Percentiles rank a stretch among this genome's conserved stretches.
Conservation (phyloP, 2,113 vertebrate genomes). For the Crotalus horridus region DNA sequence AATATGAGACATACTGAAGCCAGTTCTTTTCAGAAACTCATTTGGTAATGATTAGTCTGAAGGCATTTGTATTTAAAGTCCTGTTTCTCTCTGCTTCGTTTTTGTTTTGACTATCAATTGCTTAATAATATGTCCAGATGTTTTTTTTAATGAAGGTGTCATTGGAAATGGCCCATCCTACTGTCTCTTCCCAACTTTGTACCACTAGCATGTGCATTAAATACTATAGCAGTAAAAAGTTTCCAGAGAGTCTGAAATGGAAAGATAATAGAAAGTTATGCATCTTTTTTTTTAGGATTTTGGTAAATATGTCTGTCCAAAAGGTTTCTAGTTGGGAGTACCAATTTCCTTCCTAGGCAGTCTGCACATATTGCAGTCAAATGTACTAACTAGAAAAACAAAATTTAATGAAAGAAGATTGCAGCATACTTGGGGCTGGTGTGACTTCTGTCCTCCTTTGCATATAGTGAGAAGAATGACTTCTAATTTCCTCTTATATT, state of each 20-base stretch:
- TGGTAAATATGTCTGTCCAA: background rate
- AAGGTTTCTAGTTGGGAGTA: background rate
- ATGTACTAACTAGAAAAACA: background rate
- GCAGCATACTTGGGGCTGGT: too few relatives aligned
- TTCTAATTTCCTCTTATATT: background rate
- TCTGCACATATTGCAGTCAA: background rate
- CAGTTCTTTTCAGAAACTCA: background rate
- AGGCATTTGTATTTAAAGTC: conserved; percentile 1
- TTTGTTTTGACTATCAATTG: conserved; percentile 28
- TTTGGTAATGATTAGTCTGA: conserved; percentile 29
- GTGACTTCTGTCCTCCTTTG: background rate
- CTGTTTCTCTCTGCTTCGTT: conserved; percentile 12
- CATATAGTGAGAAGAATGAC: background rate
- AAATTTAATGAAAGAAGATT: background rate
- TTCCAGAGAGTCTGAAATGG: background rate
- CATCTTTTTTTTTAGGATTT: background rate
- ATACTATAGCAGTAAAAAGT: background rate
- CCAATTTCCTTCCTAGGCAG: background rate
- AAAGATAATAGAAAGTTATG: background rate
- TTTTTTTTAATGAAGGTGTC: conserved; percentile 25
- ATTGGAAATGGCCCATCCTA: background rate
- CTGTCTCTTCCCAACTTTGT: conserved; percentile 25
- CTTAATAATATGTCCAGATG: conserved; percentile 21
- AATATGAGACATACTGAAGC: background rate
- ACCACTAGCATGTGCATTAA: conserved; percentile 26